A percentile compares a stretch with the other conserved stretches of the same genome.
Evolutionary conservation across 2,113 vertebrate genomes (phyloP).

Genomic region (Tretioscincus oriximinensis): DNA sequence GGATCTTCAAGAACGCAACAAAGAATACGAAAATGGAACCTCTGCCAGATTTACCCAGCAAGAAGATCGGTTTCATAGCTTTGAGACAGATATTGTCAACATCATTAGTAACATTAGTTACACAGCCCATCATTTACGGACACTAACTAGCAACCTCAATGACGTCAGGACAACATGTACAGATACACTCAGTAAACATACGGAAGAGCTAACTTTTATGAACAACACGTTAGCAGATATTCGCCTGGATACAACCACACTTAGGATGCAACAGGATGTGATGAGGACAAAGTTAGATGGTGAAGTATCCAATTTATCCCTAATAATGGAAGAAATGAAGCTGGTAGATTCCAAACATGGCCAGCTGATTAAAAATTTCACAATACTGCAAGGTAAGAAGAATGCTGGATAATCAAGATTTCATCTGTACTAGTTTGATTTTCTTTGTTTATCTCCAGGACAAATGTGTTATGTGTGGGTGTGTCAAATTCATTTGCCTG

Average conservation of each 20-base stretch:
- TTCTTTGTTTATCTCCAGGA: not conserved
- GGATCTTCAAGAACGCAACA: conserved; percentile 87
- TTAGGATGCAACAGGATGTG: conserved; percentile 87
- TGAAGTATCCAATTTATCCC: conserved; percentile 89
- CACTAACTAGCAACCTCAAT: conserved; percentile 86
- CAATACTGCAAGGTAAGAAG: conserved; percentile 88
- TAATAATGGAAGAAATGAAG: conserved; percentile 98
- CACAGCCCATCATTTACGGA: conserved; percentile 88
- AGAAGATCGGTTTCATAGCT: conserved; percentile 83
- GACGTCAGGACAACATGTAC: conserved; percentile 86
- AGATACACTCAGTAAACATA: conserved; percentile 85
- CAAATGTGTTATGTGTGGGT: too few relatives aligned
- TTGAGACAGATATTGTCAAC: conserved; percentile 84
- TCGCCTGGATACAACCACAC: conserved; percentile 77
- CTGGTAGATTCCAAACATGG: conserved; percentile 94
- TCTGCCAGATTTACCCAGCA: conserved; percentile 80
- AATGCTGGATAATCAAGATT: not conserved
- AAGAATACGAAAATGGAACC: conserved; percentile 83
- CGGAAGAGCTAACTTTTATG: conserved; percentile 84
- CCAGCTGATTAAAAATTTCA: conserved; percentile 96
- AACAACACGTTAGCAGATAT: conserved; percentile 83
- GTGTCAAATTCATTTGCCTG: too few relatives aligned
- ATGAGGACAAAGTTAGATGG: conserved; percentile 86
- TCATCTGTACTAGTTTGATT: not conserved
- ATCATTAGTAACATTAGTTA: conserved; percentile 93